Evolutionary conservation across 2,797 vertebrate genomes (phyloP), one percentile per base, ranked within the genome.

Genomic region (Xenopus petersii): DNA sequence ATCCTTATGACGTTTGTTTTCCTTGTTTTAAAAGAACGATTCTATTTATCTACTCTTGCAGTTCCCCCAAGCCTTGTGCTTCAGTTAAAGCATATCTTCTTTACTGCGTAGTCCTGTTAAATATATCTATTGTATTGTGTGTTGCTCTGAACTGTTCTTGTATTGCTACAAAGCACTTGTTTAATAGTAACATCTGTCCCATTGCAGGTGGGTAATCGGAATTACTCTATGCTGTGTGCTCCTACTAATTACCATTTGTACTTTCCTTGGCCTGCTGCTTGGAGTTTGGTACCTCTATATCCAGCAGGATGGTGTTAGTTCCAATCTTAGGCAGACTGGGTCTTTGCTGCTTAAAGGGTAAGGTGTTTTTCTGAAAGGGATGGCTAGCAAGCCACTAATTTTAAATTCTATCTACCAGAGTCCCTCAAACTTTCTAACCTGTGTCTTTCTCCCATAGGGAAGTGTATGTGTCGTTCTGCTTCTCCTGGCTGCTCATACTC

Each of bases 401-500:
- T 6, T 0, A 42, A 42, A 2, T 49, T 49, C 9, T 10, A 49
- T 12, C 9, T 49, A 6, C 9, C 12, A 49, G 9, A 49, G 47
- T 12, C 6, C 3, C 8, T 64, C 16, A 17, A 24, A 0, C 8
- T 64, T 64, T 10, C 59, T 1, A 1, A 24, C 48, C 21, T 8
- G 42, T 80, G 16, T 77, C 12, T 11, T 66, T 65, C 73, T 79
- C 0, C 70, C 51, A 47, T 85, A 94, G 93, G 0, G 88, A 89
- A 0, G 84, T 90, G 48, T 86, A 80, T 60, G 70, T 93, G 83
- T 91, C 88, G 75, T 90, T 93, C 82, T 71, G 91, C 58, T 90
- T 92, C 17, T 89, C 92, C 10, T 91, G 85, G 77, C 85, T 93
- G 26, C 88, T 93, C 79, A 82, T 90, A 76, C 86, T 93, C 75